phyloP scores from a whole-genome alignment of 2,888 invertebrate species.

The Hipparchia semele region DNA sequence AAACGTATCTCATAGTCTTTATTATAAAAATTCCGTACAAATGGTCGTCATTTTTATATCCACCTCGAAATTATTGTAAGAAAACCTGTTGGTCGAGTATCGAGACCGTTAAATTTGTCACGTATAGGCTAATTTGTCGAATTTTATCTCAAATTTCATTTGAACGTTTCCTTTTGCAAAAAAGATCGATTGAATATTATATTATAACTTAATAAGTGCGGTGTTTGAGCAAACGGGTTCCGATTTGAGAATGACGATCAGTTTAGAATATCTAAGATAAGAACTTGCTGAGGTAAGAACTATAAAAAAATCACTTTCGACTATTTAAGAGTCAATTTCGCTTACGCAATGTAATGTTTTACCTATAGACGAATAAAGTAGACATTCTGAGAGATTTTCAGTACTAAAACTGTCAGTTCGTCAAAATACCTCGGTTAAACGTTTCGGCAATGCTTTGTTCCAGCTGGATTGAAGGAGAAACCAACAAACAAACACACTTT shows the following conservation, averaged over 20 bases:
- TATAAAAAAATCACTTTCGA: background rate
- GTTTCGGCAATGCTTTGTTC: too few relatives aligned
- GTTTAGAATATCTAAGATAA: background rate
- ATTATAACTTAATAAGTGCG: conserved; percentile 7
- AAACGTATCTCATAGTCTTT: background rate
- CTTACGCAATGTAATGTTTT: too few relatives aligned
- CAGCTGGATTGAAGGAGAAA: too few relatives aligned
- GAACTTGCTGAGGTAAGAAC: background rate
- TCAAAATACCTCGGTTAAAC: too few relatives aligned
- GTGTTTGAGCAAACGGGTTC: background rate
- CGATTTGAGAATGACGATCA: background rate
- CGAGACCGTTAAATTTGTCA: conserved; percentile 23
- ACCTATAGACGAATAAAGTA: too few relatives aligned
- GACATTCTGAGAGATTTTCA: too few relatives aligned
- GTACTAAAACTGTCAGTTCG: too few relatives aligned
- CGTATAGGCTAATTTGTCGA: conserved; percentile 23
- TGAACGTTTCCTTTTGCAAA: conserved; percentile 20
- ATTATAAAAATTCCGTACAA: conserved; percentile 14
- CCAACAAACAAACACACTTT: too few relatives aligned
- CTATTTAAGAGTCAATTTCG: background rate
- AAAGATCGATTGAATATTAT: conserved; percentile 13
- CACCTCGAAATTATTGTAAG: conserved; percentile 20
- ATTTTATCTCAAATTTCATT: conserved; percentile 24
- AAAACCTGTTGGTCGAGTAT: conserved; percentile 18
- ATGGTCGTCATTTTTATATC: conserved; percentile 11